These are phyloP conservation scores for Promerops cafer DNA, from an alignment of 2,113 vertebrate genomes.

Conservation along the genomic window DNA sequence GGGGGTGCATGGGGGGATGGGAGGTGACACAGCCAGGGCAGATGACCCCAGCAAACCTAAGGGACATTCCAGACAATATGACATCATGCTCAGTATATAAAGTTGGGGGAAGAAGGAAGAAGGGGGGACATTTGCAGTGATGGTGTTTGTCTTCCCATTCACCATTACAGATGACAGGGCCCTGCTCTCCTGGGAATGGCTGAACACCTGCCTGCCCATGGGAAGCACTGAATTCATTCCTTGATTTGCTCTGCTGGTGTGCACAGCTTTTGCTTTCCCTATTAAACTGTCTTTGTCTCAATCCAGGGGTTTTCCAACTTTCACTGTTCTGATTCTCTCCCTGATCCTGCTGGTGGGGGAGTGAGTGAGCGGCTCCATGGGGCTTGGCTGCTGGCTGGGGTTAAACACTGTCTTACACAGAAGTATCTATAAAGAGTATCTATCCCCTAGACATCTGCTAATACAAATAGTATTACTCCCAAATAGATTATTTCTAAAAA, in stretches of 20 bases:
- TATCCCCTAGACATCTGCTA: neutral
- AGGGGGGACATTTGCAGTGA: neutral
- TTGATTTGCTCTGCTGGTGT: neutral
- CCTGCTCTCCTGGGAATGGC: neutral
- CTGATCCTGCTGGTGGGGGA: neutral
- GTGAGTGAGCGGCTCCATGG: rapidly evolving
- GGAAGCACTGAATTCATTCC: neutral
- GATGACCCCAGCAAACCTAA: neutral
- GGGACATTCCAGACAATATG: neutral
- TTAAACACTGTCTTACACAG: neutral
- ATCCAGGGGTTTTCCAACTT: neutral
- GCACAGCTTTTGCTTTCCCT: neutral
- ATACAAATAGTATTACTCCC: neutral
- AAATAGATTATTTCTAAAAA: neutral
- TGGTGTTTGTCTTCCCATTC: neutral
- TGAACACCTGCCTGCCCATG: neutral
- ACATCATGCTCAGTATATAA: neutral
- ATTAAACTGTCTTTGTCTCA: neutral
- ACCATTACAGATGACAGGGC: neutral
- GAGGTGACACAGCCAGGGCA: neutral
- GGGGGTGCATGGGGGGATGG: neutral
- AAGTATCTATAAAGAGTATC: neutral
- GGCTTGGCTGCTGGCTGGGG: neutral
- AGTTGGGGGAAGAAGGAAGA: neutral
- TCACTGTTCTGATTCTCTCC: neutral